Percentiles rank a stretch among this genome's conserved stretches.
Evolutionary conservation across 23 tunicate species (phyloP).

Genomic region (Phallusia fumigata): DNA sequence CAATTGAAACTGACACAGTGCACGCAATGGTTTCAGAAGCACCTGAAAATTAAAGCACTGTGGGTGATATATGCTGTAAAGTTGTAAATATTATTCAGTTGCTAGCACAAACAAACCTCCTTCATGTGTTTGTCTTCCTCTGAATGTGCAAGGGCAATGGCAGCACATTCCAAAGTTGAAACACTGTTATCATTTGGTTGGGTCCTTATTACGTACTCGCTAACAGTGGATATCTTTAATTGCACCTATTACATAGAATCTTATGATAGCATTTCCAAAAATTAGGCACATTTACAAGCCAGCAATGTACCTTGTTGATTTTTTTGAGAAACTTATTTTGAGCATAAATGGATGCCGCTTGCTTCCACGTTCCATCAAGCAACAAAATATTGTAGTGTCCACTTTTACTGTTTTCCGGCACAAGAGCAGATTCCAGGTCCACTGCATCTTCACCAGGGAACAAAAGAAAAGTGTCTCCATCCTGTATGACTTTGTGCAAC

Average conservation of each 20-base stretch:
- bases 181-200: slow-evolving; percentile 82
- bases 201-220: slow-evolving; percentile 87
- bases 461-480: slow-evolving; percentile 46
- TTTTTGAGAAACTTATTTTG: slow-evolving; percentile 55
- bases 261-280: not conserved
- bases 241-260: slow-evolving; percentile 17
- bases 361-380: slow-evolving; percentile 98
- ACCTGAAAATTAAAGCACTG: slow-evolving; percentile 19
- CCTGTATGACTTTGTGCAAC: slow-evolving; percentile 26
- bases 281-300: not conserved
- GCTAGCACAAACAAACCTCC: slow-evolving; percentile 36
- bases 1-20: slow-evolving; percentile 72
- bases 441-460: slow-evolving; percentile 67
- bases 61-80: no score
- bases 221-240: slow-evolving; percentile 17
- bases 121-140: slow-evolving; percentile 44
- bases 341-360: slow-evolving; percentile 73
- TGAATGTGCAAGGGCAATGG: slow-evolving; percentile 49
- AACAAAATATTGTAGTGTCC: slow-evolving; percentile 41
- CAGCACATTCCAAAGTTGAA: slow-evolving; percentile 90
- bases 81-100: not conserved
- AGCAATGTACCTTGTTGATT: slow-evolving; percentile 40
- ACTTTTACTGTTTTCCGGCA: not conserved
- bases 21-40: slow-evolving; percentile 70
- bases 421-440: slow-evolving; percentile 23